Evolutionary conservation across 1,140 invertebrate species (phyloP).

Genomic region (Drosophila aff.): DNA sequence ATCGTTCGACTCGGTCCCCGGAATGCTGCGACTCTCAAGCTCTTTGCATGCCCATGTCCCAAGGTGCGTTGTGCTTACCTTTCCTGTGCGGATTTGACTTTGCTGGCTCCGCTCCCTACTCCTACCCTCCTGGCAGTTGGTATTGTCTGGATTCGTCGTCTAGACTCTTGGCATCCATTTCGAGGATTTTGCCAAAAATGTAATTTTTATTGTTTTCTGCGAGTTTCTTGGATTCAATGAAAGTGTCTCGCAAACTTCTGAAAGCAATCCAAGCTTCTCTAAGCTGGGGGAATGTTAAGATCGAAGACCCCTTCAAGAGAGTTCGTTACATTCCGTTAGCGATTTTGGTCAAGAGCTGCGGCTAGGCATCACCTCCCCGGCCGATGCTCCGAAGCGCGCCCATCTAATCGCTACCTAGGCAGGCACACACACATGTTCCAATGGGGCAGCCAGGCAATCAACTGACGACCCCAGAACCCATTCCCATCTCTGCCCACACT

Average conservation of each 20-base stretch:
- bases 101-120: constrained; percentile 25
- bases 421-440: constrained; percentile 47
- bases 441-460: constrained; percentile 50
- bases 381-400: constrained; percentile 26
- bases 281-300: background rate
- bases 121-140: constrained; percentile 31
- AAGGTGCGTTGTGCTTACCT: constrained; percentile 46
- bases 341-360: constrained; percentile 24
- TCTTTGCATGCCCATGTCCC: constrained; percentile 51
- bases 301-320: background rate
- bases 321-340: constrained; percentile 51
- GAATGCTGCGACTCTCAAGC: constrained; percentile 43
- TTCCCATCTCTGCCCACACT: constrained; percentile 48
- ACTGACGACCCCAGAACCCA: constrained; percentile 33
- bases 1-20: constrained; percentile 56
- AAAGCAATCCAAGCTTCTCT: background rate
- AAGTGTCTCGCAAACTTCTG: constrained; percentile 3
- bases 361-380: constrained; percentile 31
- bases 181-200: constrained; percentile 62
- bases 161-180: constrained; percentile 76
- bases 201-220: constrained; percentile 70
- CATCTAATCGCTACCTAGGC: constrained; percentile 61
- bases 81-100: background rate
- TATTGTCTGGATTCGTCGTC: constrained; percentile 67
- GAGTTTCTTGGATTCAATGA: constrained; percentile 42